Evolutionary conservation across 2,797 vertebrate species (phyloP), one percentile per base, ranked within the genome.

Genomic region (Limnodromus scolopaceus): DNA sequence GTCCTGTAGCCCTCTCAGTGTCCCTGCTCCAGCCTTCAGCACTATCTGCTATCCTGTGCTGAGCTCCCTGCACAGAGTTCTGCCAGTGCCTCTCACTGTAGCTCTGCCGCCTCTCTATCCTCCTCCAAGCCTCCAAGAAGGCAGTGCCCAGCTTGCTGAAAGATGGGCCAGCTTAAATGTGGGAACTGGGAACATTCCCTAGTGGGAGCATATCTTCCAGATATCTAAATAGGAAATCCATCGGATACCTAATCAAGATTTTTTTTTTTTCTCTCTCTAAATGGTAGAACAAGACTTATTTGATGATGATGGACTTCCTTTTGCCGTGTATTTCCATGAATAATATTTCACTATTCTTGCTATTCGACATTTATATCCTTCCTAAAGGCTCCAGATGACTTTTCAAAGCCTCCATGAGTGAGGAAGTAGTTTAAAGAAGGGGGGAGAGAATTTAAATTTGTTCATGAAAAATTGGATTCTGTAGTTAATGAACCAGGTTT

Each of bases 401-500:
- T 93, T 93, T 65, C 58, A 93, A 88, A 94, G 69, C 22, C n/a
- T 76, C 34, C n/a, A 65, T 45, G 54, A 89, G 48, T 71, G 16
- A 96, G 24, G 13, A 81, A 78, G 38, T 78, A 39, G 77, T 71
- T 93, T 80, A 66, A 76, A 61, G 22, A 23, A 13, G 16, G 28
- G 9, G 4, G 3, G 25, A n/a, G n/a, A 43, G 18, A 17, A 32
- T 30, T 74, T 70, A 19, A n/a, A 7, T 41, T 72, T 88, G 30
- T 76, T 64, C 1, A 34, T 36, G 43, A 68, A 92, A 93, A 96
- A 86, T 72, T 20, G 17, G 18, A 79, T 79, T 93, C 58, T 63
- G 34, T 84, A n/a, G 45, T 84, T 95, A 92, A 93, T 79, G 83
- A 94, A 87, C 63, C n/a, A 80, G 8, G 12, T 84, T 87, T 93